Percentiles rank a stretch among this genome's conserved stretches.
phyloP scores from a whole-genome alignment of 2,888 invertebrate species.

The Lithophane ornitopus region DNA sequence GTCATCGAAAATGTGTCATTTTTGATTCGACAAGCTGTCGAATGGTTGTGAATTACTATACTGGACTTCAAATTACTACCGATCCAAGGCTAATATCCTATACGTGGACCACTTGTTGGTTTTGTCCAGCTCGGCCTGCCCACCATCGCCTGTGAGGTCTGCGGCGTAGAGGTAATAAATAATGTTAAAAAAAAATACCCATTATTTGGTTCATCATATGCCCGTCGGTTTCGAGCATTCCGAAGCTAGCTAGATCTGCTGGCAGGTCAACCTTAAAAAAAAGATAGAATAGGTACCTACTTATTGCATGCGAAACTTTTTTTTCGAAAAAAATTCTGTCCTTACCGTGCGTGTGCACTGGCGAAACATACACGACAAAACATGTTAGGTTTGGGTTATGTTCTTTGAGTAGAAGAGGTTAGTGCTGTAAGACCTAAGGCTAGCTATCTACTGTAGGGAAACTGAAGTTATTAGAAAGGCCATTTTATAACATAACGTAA shows the following conservation, averaged over 20 bases:
- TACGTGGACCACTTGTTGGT: not conserved
- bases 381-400: not conserved
- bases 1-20: too few species aligned
- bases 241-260: constrained; percentile 55
- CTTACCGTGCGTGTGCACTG: too few species aligned
- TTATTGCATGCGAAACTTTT: not conserved
- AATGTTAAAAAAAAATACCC: constrained; percentile 37
- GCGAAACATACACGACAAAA: too few species aligned
- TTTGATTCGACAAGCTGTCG: too few species aligned
- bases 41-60: too few species aligned
- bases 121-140: not conserved
- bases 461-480: not conserved
- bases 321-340: not conserved
- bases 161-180: too few species aligned
- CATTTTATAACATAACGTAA: not conserved
- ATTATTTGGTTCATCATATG: constrained; percentile 53
- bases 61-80: too few species aligned
- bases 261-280: constrained; percentile 41
- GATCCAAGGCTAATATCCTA: not conserved
- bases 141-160: not conserved
- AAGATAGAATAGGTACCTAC: not conserved
- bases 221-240: constrained; percentile 59
- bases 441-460: not conserved
- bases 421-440: not conserved
- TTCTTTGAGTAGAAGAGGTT: not conserved